These are phyloP conservation scores for Synergus umbraculus DNA, from an alignment of 2,888 invertebrate genomes.

Conservation along the genomic window DNA sequence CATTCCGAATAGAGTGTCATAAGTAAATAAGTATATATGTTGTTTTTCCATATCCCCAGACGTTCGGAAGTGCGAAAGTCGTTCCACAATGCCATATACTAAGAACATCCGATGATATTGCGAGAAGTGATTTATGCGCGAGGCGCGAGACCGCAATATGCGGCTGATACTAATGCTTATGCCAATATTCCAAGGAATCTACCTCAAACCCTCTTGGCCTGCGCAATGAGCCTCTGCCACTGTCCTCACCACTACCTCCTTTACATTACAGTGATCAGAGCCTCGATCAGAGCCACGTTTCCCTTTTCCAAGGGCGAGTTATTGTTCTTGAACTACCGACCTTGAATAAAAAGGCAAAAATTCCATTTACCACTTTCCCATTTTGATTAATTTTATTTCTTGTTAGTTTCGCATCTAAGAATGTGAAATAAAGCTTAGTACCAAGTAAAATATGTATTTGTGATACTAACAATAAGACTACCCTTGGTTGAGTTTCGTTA, in stretches of 20 bases:
- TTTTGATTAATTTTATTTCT: neutral
- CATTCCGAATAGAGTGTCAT: neutral
- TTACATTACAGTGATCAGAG: slow-evolving; percentile 26
- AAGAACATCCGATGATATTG: slow-evolving; percentile 69
- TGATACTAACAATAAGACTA: neutral
- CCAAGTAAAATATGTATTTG: neutral
- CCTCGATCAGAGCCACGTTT: neutral
- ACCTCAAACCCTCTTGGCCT: slow-evolving; percentile 44
- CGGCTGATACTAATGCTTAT: slow-evolving; percentile 67
- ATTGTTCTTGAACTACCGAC: neutral
- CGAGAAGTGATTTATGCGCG: slow-evolving; percentile 73
- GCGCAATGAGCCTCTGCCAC: slow-evolving; percentile 48
- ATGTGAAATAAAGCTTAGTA: neutral
- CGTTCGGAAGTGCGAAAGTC: slow-evolving; percentile 58
- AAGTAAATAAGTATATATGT: neutral
- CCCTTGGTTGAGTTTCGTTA: neutral
- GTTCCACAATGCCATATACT: slow-evolving; percentile 54
- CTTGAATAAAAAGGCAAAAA: neutral
- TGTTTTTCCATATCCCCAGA: slow-evolving; percentile 15
- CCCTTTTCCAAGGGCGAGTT: neutral
- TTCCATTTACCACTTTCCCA: neutral
- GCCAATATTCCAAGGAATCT: slow-evolving; percentile 63
- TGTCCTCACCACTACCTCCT: slow-evolving; percentile 41
- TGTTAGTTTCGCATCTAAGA: neutral
- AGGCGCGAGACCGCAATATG: slow-evolving; percentile 70